phyloP scores from a whole-genome alignment of 1,140 invertebrate species.

The Brachionus asplanchnoidis region DNA sequence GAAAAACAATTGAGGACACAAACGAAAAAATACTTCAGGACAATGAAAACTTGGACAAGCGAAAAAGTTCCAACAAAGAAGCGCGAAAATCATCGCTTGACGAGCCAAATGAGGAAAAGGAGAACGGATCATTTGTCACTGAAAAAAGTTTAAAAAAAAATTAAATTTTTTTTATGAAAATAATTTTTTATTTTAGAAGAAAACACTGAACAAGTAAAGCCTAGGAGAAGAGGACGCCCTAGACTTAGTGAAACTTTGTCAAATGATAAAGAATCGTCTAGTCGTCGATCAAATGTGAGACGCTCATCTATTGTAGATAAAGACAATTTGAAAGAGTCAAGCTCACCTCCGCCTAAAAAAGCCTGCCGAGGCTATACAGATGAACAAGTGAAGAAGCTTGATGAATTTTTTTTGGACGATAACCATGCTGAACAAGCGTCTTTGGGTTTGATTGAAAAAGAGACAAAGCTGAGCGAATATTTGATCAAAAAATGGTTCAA shows the following conservation, averaged over 20 bases:
- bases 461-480: background rate
- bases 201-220: background rate
- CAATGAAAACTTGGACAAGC: background rate
- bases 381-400: background rate
- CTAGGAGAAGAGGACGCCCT: background rate
- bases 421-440: background rate
- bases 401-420: background rate
- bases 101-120: background rate
- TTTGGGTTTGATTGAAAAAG: background rate
- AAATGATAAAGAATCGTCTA: background rate
- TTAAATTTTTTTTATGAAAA: background rate
- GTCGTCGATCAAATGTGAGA: background rate
- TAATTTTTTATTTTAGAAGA: background rate
- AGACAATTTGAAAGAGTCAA: background rate
- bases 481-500: conserved; percentile 22
- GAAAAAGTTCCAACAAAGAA: background rate
- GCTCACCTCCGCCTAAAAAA: conserved; percentile 9
- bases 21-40: background rate
- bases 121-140: background rate
- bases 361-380: background rate
- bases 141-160: background rate
- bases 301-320: background rate
- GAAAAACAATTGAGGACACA: conserved; percentile 13
- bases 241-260: background rate
- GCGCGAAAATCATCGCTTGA: background rate